Evolutionary conservation across 2,113 vertebrate genomes (phyloP).

Genomic region (Phycodurus eques): DNA sequence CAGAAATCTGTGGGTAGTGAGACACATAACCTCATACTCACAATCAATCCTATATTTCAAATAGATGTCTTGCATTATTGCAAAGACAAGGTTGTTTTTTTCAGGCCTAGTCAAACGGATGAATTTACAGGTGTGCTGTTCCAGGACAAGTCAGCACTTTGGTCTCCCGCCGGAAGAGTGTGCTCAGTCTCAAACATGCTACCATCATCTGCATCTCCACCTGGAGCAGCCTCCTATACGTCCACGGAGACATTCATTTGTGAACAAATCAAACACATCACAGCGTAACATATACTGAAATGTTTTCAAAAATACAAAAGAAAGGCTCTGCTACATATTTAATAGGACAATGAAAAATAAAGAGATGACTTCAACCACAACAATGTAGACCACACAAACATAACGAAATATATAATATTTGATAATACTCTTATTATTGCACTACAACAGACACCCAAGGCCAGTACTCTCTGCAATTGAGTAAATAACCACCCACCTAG

Average conservation of each 20-base stretch:
- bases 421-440: too few species aligned
- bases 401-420: too few species aligned
- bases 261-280: background rate
- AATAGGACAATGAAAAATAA: too few species aligned
- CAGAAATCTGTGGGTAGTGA: slow-evolving; percentile 47
- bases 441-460: background rate
- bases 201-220: slow-evolving; percentile 78
- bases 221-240: slow-evolving; percentile 61
- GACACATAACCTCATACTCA: background rate
- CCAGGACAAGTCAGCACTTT: slow-evolving; percentile 59
- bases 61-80: background rate
- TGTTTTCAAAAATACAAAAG: background rate
- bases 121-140: slow-evolving; percentile 57
- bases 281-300: background rate
- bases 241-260: slow-evolving; percentile 9
- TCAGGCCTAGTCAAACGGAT: background rate
- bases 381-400: background rate
- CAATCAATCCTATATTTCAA: background rate
- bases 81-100: background rate
- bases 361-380: too few species aligned
- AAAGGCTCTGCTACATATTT: background rate
- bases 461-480: background rate
- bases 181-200: slow-evolving; percentile 47
- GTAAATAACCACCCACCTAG: background rate
- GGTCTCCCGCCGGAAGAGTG: slow-evolving; percentile 46